These are phyloP conservation scores for Balaenoptera acutorostrata DNA, from an alignment of 2,113 vertebrate species.

Conservation along the genomic window DNA sequence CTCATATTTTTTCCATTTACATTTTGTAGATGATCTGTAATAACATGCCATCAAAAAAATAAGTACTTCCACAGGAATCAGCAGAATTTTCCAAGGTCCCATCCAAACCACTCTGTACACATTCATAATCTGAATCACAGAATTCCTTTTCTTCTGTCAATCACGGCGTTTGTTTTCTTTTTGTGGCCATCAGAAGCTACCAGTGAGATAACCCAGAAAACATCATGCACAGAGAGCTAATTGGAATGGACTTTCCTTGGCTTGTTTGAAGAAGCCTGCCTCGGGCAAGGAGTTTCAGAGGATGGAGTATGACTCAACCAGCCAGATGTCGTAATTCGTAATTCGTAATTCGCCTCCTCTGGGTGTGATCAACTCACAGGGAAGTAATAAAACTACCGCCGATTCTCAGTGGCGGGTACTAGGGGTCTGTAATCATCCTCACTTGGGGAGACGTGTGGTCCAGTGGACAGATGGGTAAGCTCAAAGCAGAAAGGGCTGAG, in stretches of 20 bases:
- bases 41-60: background rate
- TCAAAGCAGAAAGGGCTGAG: background rate
- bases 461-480: background rate
- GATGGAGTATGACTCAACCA: background rate
- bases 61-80: background rate
- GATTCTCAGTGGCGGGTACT: background rate
- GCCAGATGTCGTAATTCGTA: background rate
- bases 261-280: background rate
- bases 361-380: background rate
- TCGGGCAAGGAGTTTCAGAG: background rate
- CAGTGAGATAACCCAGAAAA: background rate
- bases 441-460: background rate
- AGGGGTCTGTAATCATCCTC: background rate
- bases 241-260: background rate
- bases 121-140: background rate
- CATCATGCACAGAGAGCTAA: background rate
- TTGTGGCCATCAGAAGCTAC: background rate
- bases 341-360: background rate
- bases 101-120: background rate
- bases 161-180: background rate
- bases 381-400: background rate
- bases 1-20: background rate
- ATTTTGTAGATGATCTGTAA: background rate
- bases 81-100: slow-evolving; percentile 29
- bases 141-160: background rate